Evolutionary conservation across 2,113 vertebrate species (phyloP).

Genomic region (Cottus gobio): DNA sequence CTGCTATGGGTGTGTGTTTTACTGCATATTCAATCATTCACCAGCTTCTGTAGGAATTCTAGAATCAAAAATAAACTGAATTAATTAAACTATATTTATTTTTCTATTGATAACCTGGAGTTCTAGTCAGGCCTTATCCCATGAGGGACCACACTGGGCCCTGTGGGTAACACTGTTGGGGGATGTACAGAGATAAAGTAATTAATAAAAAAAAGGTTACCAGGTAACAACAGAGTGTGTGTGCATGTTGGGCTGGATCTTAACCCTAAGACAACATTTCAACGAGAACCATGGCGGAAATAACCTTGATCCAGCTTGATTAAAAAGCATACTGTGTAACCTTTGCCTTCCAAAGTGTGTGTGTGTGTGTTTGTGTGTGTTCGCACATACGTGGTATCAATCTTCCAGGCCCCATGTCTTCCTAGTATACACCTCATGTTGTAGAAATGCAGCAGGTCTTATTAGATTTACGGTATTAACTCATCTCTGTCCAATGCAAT

Average conservation of each 20-base stretch:
- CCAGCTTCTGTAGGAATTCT: background rate
- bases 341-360: constrained; percentile 30
- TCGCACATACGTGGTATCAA: constrained; percentile 12
- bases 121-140: background rate
- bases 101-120: background rate
- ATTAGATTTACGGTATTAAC: constrained; percentile 19
- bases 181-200: background rate
- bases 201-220: constrained; percentile 14
- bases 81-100: background rate
- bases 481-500: constrained; percentile 1
- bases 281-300: background rate
- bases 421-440: constrained; percentile 3
- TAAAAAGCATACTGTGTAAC: constrained; percentile 30
- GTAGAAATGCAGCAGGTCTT: background rate
- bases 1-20: constrained; percentile 6
- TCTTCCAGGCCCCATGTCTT: constrained; percentile 15
- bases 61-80: background rate
- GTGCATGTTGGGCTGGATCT: no score
- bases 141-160: background rate
- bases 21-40: background rate
- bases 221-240: background rate
- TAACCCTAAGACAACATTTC: background rate
- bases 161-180: background rate
- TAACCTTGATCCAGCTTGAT: constrained; percentile 40
- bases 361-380: constrained; percentile 6